phyloP scores from a whole-genome alignment of 2,113 vertebrate species.

The Psilopsiagon aurifrons region DNA sequence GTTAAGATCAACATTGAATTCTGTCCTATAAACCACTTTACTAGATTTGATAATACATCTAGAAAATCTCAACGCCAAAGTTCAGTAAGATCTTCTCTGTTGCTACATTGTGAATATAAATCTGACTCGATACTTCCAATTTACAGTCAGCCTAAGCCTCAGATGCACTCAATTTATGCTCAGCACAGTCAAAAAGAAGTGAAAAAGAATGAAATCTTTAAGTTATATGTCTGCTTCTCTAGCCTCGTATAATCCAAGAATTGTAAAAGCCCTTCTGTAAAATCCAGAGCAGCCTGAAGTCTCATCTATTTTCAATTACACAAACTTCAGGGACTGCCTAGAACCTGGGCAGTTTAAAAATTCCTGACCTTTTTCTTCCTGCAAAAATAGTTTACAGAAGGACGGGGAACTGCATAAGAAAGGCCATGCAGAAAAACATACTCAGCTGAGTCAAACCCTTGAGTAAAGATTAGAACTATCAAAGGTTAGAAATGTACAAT shows the following conservation, averaged over 20 bases:
- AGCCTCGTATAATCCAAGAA: background rate
- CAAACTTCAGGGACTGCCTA: background rate
- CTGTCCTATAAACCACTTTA: background rate
- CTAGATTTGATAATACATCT: background rate
- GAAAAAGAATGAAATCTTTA: background rate
- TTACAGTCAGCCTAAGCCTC: background rate
- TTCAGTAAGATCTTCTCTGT: background rate
- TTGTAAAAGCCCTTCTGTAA: background rate
- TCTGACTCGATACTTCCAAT: background rate
- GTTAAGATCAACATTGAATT: background rate
- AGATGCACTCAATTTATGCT: background rate
- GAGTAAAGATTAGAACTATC: background rate
- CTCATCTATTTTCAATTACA: background rate
- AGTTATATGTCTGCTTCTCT: background rate
- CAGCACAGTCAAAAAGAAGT: background rate
- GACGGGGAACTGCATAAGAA: background rate
- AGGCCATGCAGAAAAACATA: background rate
- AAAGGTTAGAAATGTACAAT: background rate
- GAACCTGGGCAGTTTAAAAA: background rate
- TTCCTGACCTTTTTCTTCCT: background rate
- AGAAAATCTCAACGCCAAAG: background rate
- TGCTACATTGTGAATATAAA: background rate
- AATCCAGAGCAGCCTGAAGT: background rate
- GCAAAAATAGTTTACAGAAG: background rate
- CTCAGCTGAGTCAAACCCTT: background rate